These are phyloP conservation scores for Chiloscyllium plagiosum DNA, from an alignment of 2,113 vertebrate species.

Conservation along the genomic window DNA sequence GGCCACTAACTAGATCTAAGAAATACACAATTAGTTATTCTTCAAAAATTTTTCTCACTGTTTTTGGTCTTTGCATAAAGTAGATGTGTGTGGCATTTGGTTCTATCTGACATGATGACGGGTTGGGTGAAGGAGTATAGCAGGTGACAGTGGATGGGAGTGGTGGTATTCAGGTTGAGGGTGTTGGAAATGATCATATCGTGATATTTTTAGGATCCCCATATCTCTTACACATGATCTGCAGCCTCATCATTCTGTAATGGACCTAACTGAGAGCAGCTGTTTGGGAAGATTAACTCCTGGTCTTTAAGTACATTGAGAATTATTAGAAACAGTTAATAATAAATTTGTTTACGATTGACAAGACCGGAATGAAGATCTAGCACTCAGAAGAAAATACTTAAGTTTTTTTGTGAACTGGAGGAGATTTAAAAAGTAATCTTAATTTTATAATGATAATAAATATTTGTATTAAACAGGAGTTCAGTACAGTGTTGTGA, in stretches of 20 bases:
- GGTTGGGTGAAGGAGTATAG: conserved; percentile 12
- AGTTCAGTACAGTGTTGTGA: neutral
- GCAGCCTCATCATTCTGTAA: conserved; percentile 14
- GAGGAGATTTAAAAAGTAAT: neutral
- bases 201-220: conserved; percentile 12
- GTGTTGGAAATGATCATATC: neutral
- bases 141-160: neutral
- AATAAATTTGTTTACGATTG: neutral
- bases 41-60: neutral
- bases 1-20: no score
- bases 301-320: neutral
- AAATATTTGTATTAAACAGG: neutral
- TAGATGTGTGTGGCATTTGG: neutral
- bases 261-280: conserved; percentile 21
- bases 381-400: neutral
- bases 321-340: neutral
- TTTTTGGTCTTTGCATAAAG: neutral
- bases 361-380: neutral
- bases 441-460: neutral
- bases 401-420: neutral
- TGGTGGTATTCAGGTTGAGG: neutral
- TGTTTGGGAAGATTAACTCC: conserved; percentile 18
- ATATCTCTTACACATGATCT: conserved; percentile 30
- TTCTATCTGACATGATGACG: neutral
- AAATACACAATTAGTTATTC: no score